phyloP scores from a whole-genome alignment of 2,797 vertebrate species.

The Leptoclinus maculatus region DNA sequence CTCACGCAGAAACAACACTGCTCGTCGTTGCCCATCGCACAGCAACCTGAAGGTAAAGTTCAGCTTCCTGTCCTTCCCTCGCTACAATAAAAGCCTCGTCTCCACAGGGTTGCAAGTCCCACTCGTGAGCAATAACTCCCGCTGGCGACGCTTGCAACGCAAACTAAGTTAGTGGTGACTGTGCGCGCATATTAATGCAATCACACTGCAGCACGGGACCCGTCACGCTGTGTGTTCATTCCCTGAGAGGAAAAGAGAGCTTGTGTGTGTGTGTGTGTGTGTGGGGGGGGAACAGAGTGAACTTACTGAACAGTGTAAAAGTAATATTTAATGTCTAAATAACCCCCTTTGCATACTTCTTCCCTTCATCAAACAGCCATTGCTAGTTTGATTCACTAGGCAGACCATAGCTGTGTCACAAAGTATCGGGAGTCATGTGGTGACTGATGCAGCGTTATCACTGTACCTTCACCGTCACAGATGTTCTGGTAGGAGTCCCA shows the following conservation, averaged over 20 bases:
- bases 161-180: slow-evolving; percentile 32
- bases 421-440: slow-evolving; percentile 30
- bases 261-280: slow-evolving; percentile 9
- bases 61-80: slow-evolving; percentile 26
- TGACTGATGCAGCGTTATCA: slow-evolving; percentile 18
- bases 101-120: slow-evolving; percentile 24
- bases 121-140: slow-evolving; percentile 37
- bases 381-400: slow-evolving; percentile 28
- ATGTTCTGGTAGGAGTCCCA: slow-evolving; percentile 97
- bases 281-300: background rate
- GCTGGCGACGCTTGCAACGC: slow-evolving; percentile 15
- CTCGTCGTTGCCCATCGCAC: slow-evolving; percentile 24
- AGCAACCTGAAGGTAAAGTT: slow-evolving; percentile 13
- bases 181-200: slow-evolving; percentile 52
- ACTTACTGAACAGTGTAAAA: background rate
- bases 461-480: slow-evolving; percentile 89
- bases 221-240: slow-evolving; percentile 6
- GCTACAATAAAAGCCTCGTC: slow-evolving; percentile 29
- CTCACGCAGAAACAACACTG: slow-evolving; percentile 37
- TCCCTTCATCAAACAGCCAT: slow-evolving; percentile 30
- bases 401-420: background rate
- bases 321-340: slow-evolving; percentile 7
- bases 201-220: slow-evolving; percentile 32
- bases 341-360: background rate
- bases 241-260: slow-evolving; percentile 4